Base-by-base conservation (phyloP, 2,888 invertebrate species). In the Pteria penguin region DNA sequence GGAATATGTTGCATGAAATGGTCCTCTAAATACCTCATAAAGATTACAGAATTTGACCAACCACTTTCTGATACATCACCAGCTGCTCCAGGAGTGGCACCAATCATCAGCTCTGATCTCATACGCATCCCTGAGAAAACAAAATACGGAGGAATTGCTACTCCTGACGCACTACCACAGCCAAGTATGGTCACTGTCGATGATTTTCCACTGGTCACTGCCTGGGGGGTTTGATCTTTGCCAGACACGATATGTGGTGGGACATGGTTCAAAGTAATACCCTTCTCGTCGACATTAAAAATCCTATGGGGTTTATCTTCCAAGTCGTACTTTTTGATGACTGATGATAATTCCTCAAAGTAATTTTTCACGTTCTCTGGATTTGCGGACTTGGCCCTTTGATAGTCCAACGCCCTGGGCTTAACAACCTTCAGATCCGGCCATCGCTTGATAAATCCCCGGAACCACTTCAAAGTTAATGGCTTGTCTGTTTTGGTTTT, bases 251-350 rank as follows among this genome's bases (percentile, higher is more conserved):
- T n/a, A n/a, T n/a, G n/a, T n/a, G n/a, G n/a, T n/a, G n/a, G n/a
- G n/a, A n/a, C n/a, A n/a, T n/a, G n/a, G 22, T 76, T 75, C 4
- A 32, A 32, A 11, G 58, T 58, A 3, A 78, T n/a, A 2, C 78
- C 72, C 32, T 81, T 81, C 32, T 79, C 76, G 70, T 78, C 79
- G 27, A 79, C 65, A 22, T 78, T 79, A 27, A 55, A 78, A 0
- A 79, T 79, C 1, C 22, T 24, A 2, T 73, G 58, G 4, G 81
- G 78, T 29, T 73, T 73, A n/a, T 72, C 57, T 22, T 63, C 57
- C n/a, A 79, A 57, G 57, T 71, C 36, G 33, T 81, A 75, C 33
- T 76, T 79, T 0, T 14, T 24, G 2, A 77, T 11, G 5, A 81
- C 75, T 18, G 8, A 32, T 2, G 63, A 26, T 11, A 79, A 66